A percentile compares a stretch with the other conserved stretches of the same genome.
Conservation (phyloP, 2,113 vertebrate species). For the Chiloscyllium plagiosum region DNA sequence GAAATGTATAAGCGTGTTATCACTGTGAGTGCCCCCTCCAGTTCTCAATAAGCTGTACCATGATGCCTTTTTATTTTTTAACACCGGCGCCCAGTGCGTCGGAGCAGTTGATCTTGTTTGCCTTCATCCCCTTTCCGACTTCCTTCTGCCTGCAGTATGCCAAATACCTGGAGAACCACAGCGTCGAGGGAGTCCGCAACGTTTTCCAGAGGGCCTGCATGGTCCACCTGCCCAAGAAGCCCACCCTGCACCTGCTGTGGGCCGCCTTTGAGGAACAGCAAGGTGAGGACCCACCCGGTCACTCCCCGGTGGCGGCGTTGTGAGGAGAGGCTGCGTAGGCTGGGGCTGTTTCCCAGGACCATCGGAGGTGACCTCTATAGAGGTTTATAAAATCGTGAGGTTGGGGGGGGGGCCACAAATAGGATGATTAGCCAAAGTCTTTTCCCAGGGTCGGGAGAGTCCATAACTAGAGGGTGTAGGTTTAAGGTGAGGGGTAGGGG, state of each 20-base stretch:
- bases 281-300: conserved; percentile 50
- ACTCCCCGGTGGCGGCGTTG: too few species aligned
- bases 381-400: too few species aligned
- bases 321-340: too few species aligned
- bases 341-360: too few species aligned
- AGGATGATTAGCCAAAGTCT: too few species aligned
- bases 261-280: conserved; percentile 74
- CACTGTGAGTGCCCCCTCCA: conserved; percentile 40
- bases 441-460: too few species aligned
- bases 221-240: conserved; percentile 63
- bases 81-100: not conserved
- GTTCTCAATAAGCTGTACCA: conserved; percentile 39
- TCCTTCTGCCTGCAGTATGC: conserved; percentile 53
- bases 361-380: too few species aligned
- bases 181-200: conserved; percentile 55
- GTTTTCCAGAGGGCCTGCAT: conserved; percentile 68
- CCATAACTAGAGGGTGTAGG: too few species aligned
- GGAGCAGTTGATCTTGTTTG: not conserved
- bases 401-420: too few species aligned
- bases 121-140: too few species aligned
- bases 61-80: conserved; percentile 26
- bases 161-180: conserved; percentile 63
- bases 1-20: conserved; percentile 39
- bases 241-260: conserved; percentile 73
- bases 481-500: too few species aligned